Evolutionary conservation across 2,888 invertebrate species (phyloP), one percentile per base, ranked within the genome.

Genomic region (Cryptocheilus praepositus): DNA sequence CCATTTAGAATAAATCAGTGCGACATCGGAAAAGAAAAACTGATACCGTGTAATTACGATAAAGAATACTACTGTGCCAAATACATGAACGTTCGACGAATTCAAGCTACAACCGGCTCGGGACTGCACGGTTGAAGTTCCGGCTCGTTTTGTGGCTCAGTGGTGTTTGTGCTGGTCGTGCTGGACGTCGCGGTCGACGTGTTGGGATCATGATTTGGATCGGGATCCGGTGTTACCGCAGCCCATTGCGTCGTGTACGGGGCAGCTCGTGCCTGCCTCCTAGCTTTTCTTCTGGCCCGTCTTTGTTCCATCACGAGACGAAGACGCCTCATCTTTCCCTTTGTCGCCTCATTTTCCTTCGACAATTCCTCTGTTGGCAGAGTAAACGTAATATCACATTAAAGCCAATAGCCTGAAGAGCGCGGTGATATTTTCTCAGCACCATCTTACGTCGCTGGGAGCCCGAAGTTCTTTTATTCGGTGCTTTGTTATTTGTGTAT

Each of bases 241-340:
- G 88, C 88, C 87, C 89, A 88, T 73, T 91, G 90, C 71, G 91
- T 88, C 63, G 91, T 90, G 81, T 95, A 95, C 8, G 95, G 95
- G 57, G 92, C 88, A 2, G 92, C 91, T 85, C 95, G 92, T 52
- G 94, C 95, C 82, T 95, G 94, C 61, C 97, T 92, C 70, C 95
- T 91, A 74, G 96, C 91, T 79, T 90, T 89, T 54, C 92, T 88
- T 52, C 90, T 89, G 46, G 90, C 94, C 74, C 96, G 94, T 82
- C 95, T 92, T 88, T 97, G 96, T 81, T 96, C 96, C 95, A 98
- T 95, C 66, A 97, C 95, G 77, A 95, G 91, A 77, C 96, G 93
- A 61, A 97, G 90, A 76, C 95, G 95, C 84, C 96, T 95, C 89
- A 97, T 92, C 89, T 97, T 97, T 79, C 95, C 94, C 82, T 95